phyloP scores from a whole-genome alignment of 2,113 vertebrate genomes.

The Picathartes gymnocephalus region DNA sequence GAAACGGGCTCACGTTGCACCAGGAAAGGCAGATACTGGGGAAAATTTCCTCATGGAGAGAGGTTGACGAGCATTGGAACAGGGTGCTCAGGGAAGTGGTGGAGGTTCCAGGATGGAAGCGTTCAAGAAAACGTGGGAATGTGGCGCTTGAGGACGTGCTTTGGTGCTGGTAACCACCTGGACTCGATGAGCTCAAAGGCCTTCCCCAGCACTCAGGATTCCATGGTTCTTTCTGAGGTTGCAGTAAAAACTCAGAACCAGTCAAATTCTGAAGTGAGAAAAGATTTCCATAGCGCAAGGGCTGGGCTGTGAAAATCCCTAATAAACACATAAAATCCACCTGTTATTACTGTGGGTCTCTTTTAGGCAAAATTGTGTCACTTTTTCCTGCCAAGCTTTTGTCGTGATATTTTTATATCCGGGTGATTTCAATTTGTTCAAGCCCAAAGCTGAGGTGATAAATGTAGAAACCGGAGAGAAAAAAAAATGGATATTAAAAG shows the following conservation, averaged over 20 bases:
- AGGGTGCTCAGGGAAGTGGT: not conserved
- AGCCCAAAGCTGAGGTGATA: not conserved
- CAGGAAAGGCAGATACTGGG: too few species aligned
- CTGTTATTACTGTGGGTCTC: not conserved
- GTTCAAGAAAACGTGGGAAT: accelerated
- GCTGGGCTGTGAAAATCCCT: not conserved
- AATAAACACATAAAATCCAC: not conserved
- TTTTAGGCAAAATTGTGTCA: not conserved
- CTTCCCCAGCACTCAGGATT: accelerated
- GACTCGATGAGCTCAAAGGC: not conserved
- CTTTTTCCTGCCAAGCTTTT: not conserved
- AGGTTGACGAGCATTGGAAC: not conserved
- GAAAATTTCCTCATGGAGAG: not conserved
- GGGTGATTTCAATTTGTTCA: not conserved
- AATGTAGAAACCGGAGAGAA: not conserved
- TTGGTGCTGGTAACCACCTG: not conserved
- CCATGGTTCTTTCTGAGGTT: not conserved
- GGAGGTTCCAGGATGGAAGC: not conserved
- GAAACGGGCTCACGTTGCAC: not conserved
- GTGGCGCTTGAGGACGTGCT: accelerated
- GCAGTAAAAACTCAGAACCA: not conserved
- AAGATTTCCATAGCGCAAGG: not conserved
- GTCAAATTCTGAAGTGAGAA: not conserved
- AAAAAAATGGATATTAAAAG: not conserved
- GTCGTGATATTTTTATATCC: not conserved